These are phyloP conservation scores for Saccostrea glomerata DNA, from an alignment of 1,140 invertebrate species.

Conservation along the genomic window DNA sequence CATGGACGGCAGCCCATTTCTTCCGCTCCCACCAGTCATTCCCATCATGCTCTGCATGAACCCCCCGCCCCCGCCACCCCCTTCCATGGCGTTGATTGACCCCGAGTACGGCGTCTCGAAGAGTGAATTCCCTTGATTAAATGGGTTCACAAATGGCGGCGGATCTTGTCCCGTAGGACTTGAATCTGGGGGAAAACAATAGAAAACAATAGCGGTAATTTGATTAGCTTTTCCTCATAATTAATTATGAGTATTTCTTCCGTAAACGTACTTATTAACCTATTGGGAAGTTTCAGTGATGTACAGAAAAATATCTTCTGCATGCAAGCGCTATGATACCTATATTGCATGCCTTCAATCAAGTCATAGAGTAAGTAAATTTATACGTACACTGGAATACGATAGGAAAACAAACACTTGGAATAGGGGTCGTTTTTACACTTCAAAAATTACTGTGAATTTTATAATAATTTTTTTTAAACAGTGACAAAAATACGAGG, in stretches of 20 bases:
- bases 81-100: constrained; percentile 19
- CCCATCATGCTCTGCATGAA: constrained; percentile 18
- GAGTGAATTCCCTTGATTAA: constrained; percentile 52
- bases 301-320: too few relatives aligned
- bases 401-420: too few relatives aligned
- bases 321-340: too few relatives aligned
- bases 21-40: constrained; percentile 14
- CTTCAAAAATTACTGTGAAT: too few relatives aligned
- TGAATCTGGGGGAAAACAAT: neutral
- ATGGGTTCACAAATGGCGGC: constrained; percentile 39
- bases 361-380: too few relatives aligned
- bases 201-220: neutral
- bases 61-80: neutral
- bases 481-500: too few relatives aligned
- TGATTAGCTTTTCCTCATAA: neutral
- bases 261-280: too few relatives aligned
- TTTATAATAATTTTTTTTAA: too few relatives aligned
- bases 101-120: constrained; percentile 51
- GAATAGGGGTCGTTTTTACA: too few relatives aligned
- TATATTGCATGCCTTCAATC: too few relatives aligned
- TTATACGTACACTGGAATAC: too few relatives aligned
- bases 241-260: neutral
- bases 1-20: constrained; percentile 39
- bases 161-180: neutral
- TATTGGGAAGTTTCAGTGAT: too few relatives aligned